phyloP scores from a whole-genome alignment of 1,140 invertebrate species.

The Drosophila elegans region DNA sequence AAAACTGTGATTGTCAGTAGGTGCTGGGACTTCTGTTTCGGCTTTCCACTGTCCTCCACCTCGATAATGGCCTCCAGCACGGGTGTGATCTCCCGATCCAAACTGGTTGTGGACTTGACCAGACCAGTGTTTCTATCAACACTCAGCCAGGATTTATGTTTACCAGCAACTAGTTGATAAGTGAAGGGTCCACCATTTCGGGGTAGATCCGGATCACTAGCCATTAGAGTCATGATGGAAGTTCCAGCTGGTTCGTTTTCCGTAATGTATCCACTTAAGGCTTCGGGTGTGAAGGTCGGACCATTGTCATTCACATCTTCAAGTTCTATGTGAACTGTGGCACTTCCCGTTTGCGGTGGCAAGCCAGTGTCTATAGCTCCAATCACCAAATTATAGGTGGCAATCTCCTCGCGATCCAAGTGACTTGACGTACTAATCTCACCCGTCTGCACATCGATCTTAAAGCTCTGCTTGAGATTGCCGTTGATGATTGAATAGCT shows the following conservation, averaged over 20 bases:
- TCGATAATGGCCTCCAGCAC: slow-evolving; percentile 91
- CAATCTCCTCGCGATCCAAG: slow-evolving; percentile 93
- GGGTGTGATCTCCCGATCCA: slow-evolving; percentile 93
- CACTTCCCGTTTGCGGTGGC: slow-evolving; percentile 94
- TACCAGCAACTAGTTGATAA: slow-evolving; percentile 92
- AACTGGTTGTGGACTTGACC: slow-evolving; percentile 90
- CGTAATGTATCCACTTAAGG: slow-evolving; percentile 90
- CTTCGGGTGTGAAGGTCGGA: slow-evolving; percentile 91
- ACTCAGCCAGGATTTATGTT: slow-evolving; percentile 87
- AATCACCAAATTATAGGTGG: slow-evolving; percentile 92
- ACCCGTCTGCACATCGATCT: slow-evolving; percentile 94
- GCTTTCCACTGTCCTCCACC: slow-evolving; percentile 95
- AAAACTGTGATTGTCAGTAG: slow-evolving; percentile 91
- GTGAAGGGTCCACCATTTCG: slow-evolving; percentile 96
- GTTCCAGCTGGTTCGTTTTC: slow-evolving; percentile 96
- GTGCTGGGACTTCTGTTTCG: slow-evolving; percentile 92
- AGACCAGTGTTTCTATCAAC: slow-evolving; percentile 91
- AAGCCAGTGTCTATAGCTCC: slow-evolving; percentile 95
- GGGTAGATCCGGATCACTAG: slow-evolving; percentile 95
- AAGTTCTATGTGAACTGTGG: slow-evolving; percentile 89
- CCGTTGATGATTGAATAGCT: slow-evolving; percentile 95
- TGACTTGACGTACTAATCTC: slow-evolving; percentile 91
- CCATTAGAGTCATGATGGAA: slow-evolving; percentile 92
- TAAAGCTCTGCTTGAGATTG: slow-evolving; percentile 93
- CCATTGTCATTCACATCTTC: slow-evolving; percentile 97